Evolutionary conservation across 1,140 invertebrate genomes (phyloP), one percentile per base, ranked within the genome.

Genomic region (Drosophila pectinifera): DNA sequence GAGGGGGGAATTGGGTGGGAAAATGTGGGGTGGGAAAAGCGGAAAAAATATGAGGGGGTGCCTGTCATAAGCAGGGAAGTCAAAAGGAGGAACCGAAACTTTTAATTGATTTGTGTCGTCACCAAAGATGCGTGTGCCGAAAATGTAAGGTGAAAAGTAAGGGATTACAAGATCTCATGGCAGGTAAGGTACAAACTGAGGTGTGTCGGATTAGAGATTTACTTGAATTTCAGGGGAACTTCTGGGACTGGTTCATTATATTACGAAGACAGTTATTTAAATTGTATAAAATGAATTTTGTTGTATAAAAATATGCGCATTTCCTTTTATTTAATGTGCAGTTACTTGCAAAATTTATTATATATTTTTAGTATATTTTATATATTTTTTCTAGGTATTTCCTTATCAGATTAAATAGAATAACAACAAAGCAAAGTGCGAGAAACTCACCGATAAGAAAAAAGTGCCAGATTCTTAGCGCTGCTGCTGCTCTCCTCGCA

Each of bases 371-470:
- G 6, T 7, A 3, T 3, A 13, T 11, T 48, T 14, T 22, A 16
- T 24, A 31, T 13, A 46, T 18, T 22, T 26, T 20, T 24, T 22
- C 4, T 0, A 4, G 5, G 5, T 7, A 11, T 28, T 20, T 6
- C 0, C 22, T 36, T 59, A 59, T 65, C 41, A 10, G n/a, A 34
- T 18, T 51, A n/a, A 49, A 22, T 4, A 5, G 13, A 31, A 10
- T 46, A 31, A 3, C 13, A 22, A n/a, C 6, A 57, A 57, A 58
- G n/a, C 16, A 18, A 34, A 2, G n/a, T 4, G 51, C 39, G 8
- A 28, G 14, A 22, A 55, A 80, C 83, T 88, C 61, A 88, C 86
- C 86, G 76, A 90, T 90, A 49, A 80, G 51, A 78, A 78, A 69
- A 58, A 86, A 80, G 73, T 77, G 79, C 62, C 86, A 83, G 67